Base-by-base conservation (phyloP, 2,113 vertebrate species). In the Triplophysa tibetana region DNA sequence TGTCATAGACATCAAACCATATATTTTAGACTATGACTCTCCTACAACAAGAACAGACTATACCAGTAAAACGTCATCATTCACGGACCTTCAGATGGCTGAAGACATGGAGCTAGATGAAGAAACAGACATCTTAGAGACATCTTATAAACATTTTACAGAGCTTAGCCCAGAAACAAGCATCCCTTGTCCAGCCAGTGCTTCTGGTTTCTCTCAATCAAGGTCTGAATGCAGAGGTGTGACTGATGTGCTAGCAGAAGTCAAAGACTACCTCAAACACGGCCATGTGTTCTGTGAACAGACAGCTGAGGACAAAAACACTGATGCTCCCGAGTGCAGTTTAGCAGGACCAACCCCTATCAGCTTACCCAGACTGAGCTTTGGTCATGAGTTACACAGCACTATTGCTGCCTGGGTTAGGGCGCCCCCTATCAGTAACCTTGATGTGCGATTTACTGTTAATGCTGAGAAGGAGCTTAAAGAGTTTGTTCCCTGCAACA, bases 11-110 rank as follows among this genome's bases (percentile, higher is more conserved):
- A 93, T 97, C 78, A 97, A 96, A 82, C 95, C 95, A 5, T 96
- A 95, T 84, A 96, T 97, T 76, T 92, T 94, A 52, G 94, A 95
- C 19, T 97, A 97, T n/a, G 95, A 97, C 86, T 93, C 92, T 3
- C 94, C 94, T 0, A 70, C 6, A 70, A 29, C 23, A 1, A 70
- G 10, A 41, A 54, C 19, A 11, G 21, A 56, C 41, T 8, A 19
- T 1, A 48, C 41, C 62, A 43, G 2, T 63, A 64, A 58, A 54
- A 38, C 43, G 43, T 45, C 58, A 21, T n/a, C 48, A 52, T 38
- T 10, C 43, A 65, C 62, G 38, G 61, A 52, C 24, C 26, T 26
- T 61, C 62, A 9, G 56, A 29, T 14, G 26, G 7, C 48, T 1
- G 67, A 68, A 24, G 41, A 48, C 3, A 24, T 16, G 75, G 75